Base-by-base conservation (phyloP, 2,888 invertebrate species). In the Zonitis immaculata region DNA sequence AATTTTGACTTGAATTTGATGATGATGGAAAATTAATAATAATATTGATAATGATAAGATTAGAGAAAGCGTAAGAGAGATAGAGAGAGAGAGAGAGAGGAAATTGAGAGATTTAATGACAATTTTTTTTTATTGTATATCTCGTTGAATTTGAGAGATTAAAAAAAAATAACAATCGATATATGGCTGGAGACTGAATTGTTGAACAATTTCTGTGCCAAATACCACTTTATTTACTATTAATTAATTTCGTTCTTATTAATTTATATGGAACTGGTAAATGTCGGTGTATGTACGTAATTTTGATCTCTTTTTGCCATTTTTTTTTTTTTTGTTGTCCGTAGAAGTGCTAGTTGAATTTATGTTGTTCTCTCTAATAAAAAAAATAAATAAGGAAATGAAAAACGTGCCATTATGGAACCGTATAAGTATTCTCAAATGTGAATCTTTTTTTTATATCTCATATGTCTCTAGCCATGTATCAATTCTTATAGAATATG, bases 251-350 rank as follows among this genome's bases (percentile, higher is more conserved):
- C 42, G 18, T 47, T 52, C n/a, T 30, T 12, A 30, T 52, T 35
- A 25, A n/a, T 26, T 18, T 58, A 62, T 64, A 61, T 61, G 61
- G 60, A 61, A 62, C 60, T 49, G 44, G 14, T 26, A 26, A 48
- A 42, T n/a, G 49, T 25, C 46, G 42, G 32, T 51, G 45, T 45
- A 52, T 50, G 58, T 58, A 59, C 50, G 22, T 54, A 51, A 39
- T 52, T 56, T 56, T 63, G 62, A 63, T 63, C 62, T 63, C 62
- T 56, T 58, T 56, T 52, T 59, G 62, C 62, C 62, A 62, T 62
- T 54, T 52, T 44, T 45, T 49, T 43, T 32, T 44, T 26, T 44
- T 52, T 57, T 52, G 47, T 52, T 58, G 52, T 58, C 46, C 12
- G 26, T 48, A 48, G 52, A 39, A 5, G 44, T 28, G 39, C 22